Evolutionary conservation across 2,797 vertebrate genomes (phyloP).

Genomic region (Megalops cyprinoides): DNA sequence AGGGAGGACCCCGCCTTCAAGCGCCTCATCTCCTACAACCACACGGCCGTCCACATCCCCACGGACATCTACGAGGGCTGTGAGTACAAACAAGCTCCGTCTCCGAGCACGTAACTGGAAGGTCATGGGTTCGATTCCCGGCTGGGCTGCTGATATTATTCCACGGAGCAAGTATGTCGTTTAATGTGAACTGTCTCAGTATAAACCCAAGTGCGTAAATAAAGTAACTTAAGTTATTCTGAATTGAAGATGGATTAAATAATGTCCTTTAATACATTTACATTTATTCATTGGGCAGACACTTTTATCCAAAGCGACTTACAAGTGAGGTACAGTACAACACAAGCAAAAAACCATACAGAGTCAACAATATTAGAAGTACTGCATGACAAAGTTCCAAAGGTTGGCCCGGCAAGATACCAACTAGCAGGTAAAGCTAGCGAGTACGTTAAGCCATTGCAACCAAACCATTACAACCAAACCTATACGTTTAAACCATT

Average conservation of each 20-base stretch:
- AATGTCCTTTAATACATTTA: background rate
- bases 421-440: too few species aligned
- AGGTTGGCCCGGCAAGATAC: too few species aligned
- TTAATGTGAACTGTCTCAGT: background rate
- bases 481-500: too few species aligned
- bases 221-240: background rate
- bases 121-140: background rate
- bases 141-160: background rate
- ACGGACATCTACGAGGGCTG: slow-evolving; percentile 98
- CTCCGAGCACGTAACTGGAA: background rate
- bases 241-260: background rate
- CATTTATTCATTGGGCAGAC: too few species aligned
- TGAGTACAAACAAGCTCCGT: too few species aligned
- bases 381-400: too few species aligned
- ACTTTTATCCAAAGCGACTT: too few species aligned
- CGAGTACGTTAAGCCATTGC: too few species aligned
- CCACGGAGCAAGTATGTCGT: background rate
- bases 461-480: too few species aligned
- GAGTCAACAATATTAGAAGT: too few species aligned
- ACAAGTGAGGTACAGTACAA: too few species aligned
- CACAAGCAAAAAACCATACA: too few species aligned
- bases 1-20: slow-evolving; percentile 87
- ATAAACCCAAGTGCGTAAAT: background rate
- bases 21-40: slow-evolving; percentile 88
- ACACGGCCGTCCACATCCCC: slow-evolving; percentile 96